Percentiles rank a stretch among this genome's conserved stretches.
Conservation (phyloP, 2,888 invertebrate genomes). For the Harpalus rubripes region DNA sequence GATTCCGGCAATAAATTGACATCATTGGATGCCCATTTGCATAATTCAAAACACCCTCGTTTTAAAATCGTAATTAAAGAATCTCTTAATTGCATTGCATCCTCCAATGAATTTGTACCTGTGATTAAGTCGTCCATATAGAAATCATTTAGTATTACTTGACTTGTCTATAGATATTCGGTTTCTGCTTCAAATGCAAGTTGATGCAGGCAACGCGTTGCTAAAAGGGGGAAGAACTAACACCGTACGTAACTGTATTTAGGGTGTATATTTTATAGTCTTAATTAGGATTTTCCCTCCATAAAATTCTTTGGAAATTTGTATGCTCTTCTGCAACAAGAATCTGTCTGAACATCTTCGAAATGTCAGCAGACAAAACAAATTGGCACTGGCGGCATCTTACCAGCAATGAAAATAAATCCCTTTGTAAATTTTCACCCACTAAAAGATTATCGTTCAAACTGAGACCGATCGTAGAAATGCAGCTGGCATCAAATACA, state of each 20-base stretch:
- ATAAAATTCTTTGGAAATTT: too few species aligned
- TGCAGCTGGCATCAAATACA: constrained; percentile 37
- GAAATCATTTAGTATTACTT: constrained; percentile 47
- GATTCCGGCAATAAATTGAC: constrained; percentile 28
- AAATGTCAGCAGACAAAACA: too few species aligned
- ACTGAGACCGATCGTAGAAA: constrained; percentile 27
- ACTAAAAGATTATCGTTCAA: constrained; percentile 32
- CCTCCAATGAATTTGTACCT: constrained; percentile 7
- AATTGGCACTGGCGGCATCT: background rate
- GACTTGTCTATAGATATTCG: constrained; percentile 36
- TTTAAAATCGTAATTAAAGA: constrained; percentile 5
- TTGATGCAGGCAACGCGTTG: constrained; percentile 46
- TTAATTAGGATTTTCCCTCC: too few species aligned
- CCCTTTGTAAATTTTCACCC: constrained; percentile 42
- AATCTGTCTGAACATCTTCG: too few species aligned
- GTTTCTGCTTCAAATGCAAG: constrained; percentile 25
- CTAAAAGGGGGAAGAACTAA: constrained; percentile 40
- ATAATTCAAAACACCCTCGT: constrained; percentile 39
- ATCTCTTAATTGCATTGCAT: constrained; percentile 4
- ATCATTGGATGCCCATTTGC: constrained; percentile 40
- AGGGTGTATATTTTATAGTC: too few species aligned
- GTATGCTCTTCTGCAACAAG: too few species aligned
- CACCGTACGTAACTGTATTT: too few species aligned
- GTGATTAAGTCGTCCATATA: too few species aligned
- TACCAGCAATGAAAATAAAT: constrained; percentile 45